These are phyloP conservation scores for Oligia latruncula DNA, from an alignment of 2,888 invertebrate genomes.

Conservation along the genomic window DNA sequence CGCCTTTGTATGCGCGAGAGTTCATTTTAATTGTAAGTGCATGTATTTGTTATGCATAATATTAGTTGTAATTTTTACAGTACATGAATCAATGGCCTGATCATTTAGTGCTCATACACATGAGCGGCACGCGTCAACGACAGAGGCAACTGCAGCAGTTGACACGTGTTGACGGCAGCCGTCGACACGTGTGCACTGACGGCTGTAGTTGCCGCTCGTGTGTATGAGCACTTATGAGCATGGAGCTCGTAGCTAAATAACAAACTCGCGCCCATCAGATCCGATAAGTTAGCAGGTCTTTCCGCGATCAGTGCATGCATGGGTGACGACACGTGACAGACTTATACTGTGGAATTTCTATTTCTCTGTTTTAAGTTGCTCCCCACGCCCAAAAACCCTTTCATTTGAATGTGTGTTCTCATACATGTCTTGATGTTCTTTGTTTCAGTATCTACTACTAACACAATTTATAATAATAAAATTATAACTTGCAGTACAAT, in stretches of 20 bases:
- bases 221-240: no score
- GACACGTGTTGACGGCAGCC: not conserved
- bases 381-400: not conserved
- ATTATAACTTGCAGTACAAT: conserved; percentile 76
- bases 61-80: not conserved
- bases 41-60: not conserved
- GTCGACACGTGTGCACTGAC: not conserved
- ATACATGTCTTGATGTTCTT: not conserved
- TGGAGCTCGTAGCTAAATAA: not conserved
- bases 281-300: not conserved
- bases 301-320: no score
- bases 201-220: no score
- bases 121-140: not conserved
- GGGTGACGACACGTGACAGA: not conserved
- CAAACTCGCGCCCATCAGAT: not conserved
- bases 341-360: not conserved
- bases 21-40: conserved; percentile 83
- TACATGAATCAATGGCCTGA: not conserved
- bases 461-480: no score
- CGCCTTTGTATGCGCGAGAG: conserved; percentile 79
- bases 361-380: not conserved
- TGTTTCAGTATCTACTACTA: not conserved
- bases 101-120: not conserved
- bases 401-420: not conserved
- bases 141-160: not conserved